These are phyloP conservation scores for Pristionchus exspectatus DNA, from an alignment of 2,888 invertebrate species.

Conservation along the genomic window DNA sequence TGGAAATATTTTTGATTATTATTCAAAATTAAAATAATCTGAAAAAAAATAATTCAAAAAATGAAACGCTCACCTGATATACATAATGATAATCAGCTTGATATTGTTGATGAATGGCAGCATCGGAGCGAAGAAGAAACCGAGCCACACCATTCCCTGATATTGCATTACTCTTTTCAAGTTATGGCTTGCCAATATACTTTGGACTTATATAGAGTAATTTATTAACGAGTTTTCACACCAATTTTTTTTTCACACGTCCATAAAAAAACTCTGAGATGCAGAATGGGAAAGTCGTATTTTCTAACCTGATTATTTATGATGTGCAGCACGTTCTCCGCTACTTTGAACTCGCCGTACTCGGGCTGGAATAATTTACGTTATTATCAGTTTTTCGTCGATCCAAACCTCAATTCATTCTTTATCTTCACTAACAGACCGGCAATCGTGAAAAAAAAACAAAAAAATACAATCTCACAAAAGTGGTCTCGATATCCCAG, in stretches of 20 bases:
- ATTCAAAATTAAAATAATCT: background rate
- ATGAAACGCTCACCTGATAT: slow-evolving; percentile 80
- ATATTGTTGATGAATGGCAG: slow-evolving; percentile 91
- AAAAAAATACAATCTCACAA: slow-evolving; percentile 80
- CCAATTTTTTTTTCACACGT: too few species aligned
- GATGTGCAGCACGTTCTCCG: slow-evolving; percentile 95
- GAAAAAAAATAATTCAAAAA: background rate
- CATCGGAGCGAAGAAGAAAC: slow-evolving; percentile 97
- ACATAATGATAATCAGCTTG: slow-evolving; percentile 93
- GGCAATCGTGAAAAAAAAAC: background rate
- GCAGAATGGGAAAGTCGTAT: too few species aligned
- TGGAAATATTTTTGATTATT: background rate
- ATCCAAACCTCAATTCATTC: too few species aligned
- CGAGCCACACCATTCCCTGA: slow-evolving; percentile 90
- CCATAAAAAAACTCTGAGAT: too few species aligned
- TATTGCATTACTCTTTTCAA: background rate
- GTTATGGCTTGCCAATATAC: background rate
- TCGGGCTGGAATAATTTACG: slow-evolving; percentile 84
- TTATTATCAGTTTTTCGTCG: too few species aligned
- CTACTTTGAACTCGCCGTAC: slow-evolving; percentile 98
- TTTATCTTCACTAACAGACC: too few species aligned
- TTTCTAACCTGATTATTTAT: slow-evolving; percentile 89
- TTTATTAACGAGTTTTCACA: too few species aligned
- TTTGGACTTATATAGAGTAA: too few species aligned
- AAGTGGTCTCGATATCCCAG: slow-evolving; percentile 96